Conservation (phyloP, 64 coral and sea anemone species). For the Montipora sp. region DNA sequence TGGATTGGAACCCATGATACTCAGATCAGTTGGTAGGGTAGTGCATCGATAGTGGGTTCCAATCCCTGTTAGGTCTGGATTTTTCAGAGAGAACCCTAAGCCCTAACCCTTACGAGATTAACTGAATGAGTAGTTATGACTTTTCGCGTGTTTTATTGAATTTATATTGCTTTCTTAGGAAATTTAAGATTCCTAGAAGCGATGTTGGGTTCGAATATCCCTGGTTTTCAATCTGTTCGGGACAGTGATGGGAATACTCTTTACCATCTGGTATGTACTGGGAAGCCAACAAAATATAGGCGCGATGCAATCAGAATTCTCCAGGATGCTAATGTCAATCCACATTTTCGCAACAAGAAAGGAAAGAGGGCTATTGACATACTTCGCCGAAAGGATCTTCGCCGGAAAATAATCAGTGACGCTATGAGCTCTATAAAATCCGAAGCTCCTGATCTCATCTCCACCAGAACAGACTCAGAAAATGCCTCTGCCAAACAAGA, state of each 20-base stretch:
- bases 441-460: neutral
- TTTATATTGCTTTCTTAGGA: neutral
- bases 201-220: conserved; percentile 40
- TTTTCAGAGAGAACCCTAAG: too few relatives aligned
- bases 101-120: neutral
- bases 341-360: conserved; percentile 51
- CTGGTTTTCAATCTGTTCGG: conserved; percentile 43
- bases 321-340: conserved; percentile 58
- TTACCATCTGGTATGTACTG: conserved; percentile 56
- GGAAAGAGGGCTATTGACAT: conserved; percentile 49
- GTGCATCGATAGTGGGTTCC: too few relatives aligned
- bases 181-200: neutral
- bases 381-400: neutral
- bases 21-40: too few relatives aligned
- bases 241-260: conserved; percentile 41
- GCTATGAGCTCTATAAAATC: conserved; percentile 38
- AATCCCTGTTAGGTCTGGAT: too few relatives aligned
- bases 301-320: conserved; percentile 46
- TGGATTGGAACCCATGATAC: too few relatives aligned
- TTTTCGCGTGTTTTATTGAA: neutral
- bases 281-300: neutral
- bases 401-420: conserved; percentile 37
- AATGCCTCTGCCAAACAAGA: neutral
- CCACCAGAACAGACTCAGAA: neutral
- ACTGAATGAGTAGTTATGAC: neutral